Evolutionary conservation across 2,113 vertebrate species (phyloP), one percentile per base, ranked within the genome.

Genomic region (Girardinichthys multiradiatus): DNA sequence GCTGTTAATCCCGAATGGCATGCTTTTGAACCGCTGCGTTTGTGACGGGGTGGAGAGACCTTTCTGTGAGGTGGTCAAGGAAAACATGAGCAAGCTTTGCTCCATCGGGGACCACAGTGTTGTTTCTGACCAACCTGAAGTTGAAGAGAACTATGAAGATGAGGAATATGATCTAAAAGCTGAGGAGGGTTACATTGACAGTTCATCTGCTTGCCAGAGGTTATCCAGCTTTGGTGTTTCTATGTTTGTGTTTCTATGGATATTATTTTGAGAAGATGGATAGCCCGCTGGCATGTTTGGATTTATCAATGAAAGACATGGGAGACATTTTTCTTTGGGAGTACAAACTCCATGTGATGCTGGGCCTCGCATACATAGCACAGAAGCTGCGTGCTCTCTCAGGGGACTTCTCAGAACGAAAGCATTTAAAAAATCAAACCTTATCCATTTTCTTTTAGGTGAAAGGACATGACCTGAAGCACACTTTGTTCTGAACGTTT

Each of bases 1-100:
- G 91, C 91, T 95, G 10, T 88, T 91, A 76, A 91, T 94, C 67
- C 94, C 94, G 0, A 90, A 86, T 31, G 95, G 94, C 30, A 45
- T 80, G 64, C 80, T 93, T 78, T 92, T 95, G 1, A 93, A 95
- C 87, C 91, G 86, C 37, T 95, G 94, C 31, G 92, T 94, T 2
- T 95, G 94, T 51, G 94, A 95, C 60, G 94, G 95, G 0, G 90
- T 93, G 51, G 94, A 95, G 90, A 85, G 95, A 64, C 94, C 94
- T 2, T 95, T 95, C 87, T 95, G 95, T 45, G 94, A 95, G 70
- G 93, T 94, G 85, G 94, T 95, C 64, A 95, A 95, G 79, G 93
- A 94, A 70, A 95, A 94, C 91, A 95, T 95, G 94, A 89, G 86
- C 51, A 91, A 89, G 45, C 93, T 95, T 1, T 96, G 95, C 76